These are phyloP conservation scores for Drosophila bifasciata DNA, from an alignment of 1,140 invertebrate species.

Conservation along the genomic window DNA sequence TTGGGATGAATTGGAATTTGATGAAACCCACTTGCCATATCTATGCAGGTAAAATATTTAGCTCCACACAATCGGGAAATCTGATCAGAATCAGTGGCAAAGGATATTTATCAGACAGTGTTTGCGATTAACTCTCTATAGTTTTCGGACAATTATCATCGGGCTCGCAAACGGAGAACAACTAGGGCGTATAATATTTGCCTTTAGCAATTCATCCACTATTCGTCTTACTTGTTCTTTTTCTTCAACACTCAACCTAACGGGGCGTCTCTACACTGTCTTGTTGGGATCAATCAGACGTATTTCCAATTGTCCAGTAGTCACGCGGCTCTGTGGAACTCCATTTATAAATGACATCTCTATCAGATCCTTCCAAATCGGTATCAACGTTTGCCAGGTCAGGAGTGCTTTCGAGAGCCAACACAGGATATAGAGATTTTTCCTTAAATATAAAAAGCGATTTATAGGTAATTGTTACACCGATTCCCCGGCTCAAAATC, in stretches of 20 bases:
- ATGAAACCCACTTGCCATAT: conserved; percentile 16
- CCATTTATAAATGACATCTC: conserved; percentile 8
- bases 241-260: conserved; percentile 10
- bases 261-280: conserved; percentile 1
- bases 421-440: conserved; percentile 1
- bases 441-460: background rate
- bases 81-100: conserved; percentile 8
- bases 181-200: conserved; percentile 13
- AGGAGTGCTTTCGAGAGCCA: background rate
- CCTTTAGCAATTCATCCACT: conserved; percentile 6
- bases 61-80: background rate
- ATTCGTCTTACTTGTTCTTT: background rate
- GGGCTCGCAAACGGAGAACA: conserved; percentile 1
- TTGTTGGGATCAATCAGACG: conserved; percentile 24
- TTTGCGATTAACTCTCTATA: conserved; percentile 1
- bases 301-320: conserved; percentile 11
- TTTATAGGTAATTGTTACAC: no score
- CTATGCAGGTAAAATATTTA: conserved; percentile 1
- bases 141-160: conserved; percentile 10
- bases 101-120: conserved; percentile 15
- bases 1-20: conserved; percentile 8
- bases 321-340: conserved; percentile 8
- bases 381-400: conserved; percentile 2
- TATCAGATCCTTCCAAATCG: background rate
- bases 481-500: no score